Evolutionary conservation across 2,888 invertebrate species (phyloP), one percentile per base, ranked within the genome.

Genomic region (Baccha elongata): DNA sequence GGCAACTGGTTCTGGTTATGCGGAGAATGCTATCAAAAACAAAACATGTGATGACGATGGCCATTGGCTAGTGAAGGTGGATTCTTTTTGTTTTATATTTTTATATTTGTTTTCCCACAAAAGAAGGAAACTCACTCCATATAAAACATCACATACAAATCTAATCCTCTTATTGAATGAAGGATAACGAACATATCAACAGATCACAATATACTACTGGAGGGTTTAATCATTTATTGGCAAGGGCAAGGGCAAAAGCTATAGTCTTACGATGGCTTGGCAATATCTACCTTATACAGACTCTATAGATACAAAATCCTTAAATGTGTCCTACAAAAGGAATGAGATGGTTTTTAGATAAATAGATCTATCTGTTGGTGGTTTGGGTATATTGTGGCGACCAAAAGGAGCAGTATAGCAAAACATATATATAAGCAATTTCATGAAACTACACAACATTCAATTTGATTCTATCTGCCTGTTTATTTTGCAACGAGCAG

Each of bases 131-230:
- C 64, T 68, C 68, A 73, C 78, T 58, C 11, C 44, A 42, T 17
- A 46, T n/a, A n/a, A 58, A 78, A 68, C 58, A 73, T 78, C 78
- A 78, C 68, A 83, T 78, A 83, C 73, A 78, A 83, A 73, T 78
- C 67, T 68, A 78, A 83, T 83, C 83, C 78, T 73, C 78, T 72
- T 78, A 83, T 83, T 78, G 78, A 78, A 78, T 68, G 50, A 64
- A 44, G 68, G 78, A 78, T 83, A 76, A 68, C 72, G 58, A 78
- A 69, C 73, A 78, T 68, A 83, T 78, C 78, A 76, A 78, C 78
- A 78, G 72, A 68, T 78, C 74, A 80, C 69, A 65, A 35, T 42
- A 10, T n/a, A 32, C 29, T 23, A 29, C 29, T 32, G 29, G 48
- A 37, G 55, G 68, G 55, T 73, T 52, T 53, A 64, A 64, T 64